Percentiles rank a stretch among this genome's conserved stretches.
phyloP scores from a whole-genome alignment of 2,113 vertebrate species.

The Ochotona curzoniae region DNA sequence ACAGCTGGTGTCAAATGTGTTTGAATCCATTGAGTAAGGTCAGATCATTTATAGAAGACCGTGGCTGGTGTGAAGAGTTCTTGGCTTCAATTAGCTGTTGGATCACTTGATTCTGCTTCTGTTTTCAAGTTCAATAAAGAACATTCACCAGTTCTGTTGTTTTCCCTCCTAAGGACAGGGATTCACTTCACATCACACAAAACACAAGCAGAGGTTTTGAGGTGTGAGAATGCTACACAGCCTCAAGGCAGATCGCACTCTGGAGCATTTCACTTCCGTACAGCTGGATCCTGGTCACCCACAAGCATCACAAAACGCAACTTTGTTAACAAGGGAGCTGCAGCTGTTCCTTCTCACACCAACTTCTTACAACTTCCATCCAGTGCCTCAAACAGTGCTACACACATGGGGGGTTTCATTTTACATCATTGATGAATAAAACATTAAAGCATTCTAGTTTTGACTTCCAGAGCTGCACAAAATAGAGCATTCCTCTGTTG shows the following conservation, averaged over 20 bases:
- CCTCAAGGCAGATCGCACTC: not conserved
- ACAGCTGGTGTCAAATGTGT: not conserved
- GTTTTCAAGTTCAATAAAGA: slow-evolving; percentile 12
- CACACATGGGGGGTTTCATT: not conserved
- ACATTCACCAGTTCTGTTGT: not conserved
- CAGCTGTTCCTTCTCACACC: not conserved
- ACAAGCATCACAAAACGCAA: not conserved
- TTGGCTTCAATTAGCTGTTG: not conserved
- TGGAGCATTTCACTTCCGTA: not conserved
- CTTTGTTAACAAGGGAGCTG: not conserved
- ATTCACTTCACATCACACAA: not conserved
- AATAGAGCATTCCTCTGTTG: not conserved
- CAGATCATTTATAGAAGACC: not conserved
- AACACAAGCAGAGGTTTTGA: not conserved
- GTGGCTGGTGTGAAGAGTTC: not conserved
- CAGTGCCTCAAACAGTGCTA: not conserved
- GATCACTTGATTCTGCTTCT: not conserved
- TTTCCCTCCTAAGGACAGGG: not conserved
- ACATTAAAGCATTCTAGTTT: not conserved
- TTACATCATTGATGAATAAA: not conserved
- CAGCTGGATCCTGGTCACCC: not conserved
- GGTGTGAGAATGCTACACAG: not conserved
- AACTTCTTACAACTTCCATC: not conserved
- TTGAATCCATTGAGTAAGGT: not conserved
- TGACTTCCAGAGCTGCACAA: not conserved